A percentile compares a stretch with the other conserved stretches of the same genome.
Conservation (phyloP, 2,888 invertebrate species). For the Trachelus iudaicus region DNA sequence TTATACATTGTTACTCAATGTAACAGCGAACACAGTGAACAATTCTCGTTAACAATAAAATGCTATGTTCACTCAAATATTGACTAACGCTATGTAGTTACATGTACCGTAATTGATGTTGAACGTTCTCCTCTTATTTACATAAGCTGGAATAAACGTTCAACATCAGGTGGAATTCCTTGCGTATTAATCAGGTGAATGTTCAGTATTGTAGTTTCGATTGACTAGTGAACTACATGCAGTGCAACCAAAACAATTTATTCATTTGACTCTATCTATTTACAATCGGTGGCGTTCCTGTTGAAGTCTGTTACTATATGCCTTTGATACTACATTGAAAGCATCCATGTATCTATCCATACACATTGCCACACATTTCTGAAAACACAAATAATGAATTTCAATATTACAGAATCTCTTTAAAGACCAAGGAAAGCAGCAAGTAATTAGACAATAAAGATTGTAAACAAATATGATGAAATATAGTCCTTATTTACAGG, state of each 20-base stretch:
- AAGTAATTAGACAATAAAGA: not conserved
- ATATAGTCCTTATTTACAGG: not conserved
- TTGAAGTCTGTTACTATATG: slow-evolving; percentile 87
- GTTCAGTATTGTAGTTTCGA: slow-evolving; percentile 9
- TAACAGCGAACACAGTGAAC: not conserved
- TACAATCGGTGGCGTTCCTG: slow-evolving; percentile 78
- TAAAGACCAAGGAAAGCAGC: not conserved
- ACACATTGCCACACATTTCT: slow-evolving; percentile 98
- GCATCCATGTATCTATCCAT: slow-evolving; percentile 99
- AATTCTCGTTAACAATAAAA: not conserved
- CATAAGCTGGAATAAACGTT: not conserved
- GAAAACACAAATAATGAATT: slow-evolving; percentile 58
- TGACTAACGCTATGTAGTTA: not conserved
- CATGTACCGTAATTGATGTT: not conserved
- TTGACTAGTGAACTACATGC: slow-evolving; percentile 30
- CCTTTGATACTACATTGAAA: slow-evolving; percentile 91
- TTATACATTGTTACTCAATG: not conserved
- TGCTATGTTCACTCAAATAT: not conserved
- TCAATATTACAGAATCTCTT: slow-evolving; percentile 11
- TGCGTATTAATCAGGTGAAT: not conserved
- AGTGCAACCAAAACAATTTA: slow-evolving; percentile 43
- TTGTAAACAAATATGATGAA: not conserved
- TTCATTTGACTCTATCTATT: slow-evolving; percentile 46
- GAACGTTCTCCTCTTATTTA: not conserved
- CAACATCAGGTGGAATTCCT: not conserved